Percentiles rank a stretch among this genome's conserved stretches.
Evolutionary conservation across 1,140 invertebrate species (phyloP).

Genomic region (Apis laboriosa): DNA sequence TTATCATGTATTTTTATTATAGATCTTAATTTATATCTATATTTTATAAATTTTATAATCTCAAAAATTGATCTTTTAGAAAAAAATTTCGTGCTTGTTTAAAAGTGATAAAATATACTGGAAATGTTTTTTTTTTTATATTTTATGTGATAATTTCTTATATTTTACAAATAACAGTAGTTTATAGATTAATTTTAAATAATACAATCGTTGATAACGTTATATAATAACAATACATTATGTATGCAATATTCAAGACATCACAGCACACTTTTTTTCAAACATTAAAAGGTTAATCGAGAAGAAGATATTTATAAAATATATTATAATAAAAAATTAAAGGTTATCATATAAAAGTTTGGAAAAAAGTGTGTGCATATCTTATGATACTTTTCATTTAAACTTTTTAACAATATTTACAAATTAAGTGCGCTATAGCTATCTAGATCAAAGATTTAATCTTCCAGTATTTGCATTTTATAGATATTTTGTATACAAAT

Average conservation of each 20-base stretch:
- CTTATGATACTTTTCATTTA: conserved; percentile 29
- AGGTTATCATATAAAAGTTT: conserved; percentile 27
- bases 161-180: conserved; percentile 53
- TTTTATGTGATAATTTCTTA: conserved; percentile 25
- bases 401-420: conserved; percentile 60
- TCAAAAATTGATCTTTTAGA: conserved; percentile 55
- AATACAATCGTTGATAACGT: conserved; percentile 29
- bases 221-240: conserved; percentile 41
- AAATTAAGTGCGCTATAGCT: conserved; percentile 39
- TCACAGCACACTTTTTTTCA: conserved; percentile 46
- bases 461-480: conserved; percentile 41
- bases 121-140: conserved; percentile 22
- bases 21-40: conserved; percentile 30
- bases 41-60: conserved; percentile 65
- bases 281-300: conserved; percentile 22
- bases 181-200: conserved; percentile 37
- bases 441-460: conserved; percentile 54
- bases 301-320: conserved; percentile 40
- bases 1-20: background rate
- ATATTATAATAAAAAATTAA: conserved; percentile 38
- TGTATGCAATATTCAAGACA: conserved; percentile 42
- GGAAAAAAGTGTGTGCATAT: conserved; percentile 39
- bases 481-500: conserved; percentile 48
- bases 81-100: conserved; percentile 62
- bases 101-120: conserved; percentile 50